A percentile compares a stretch with the other conserved stretches of the same genome.
phyloP scores from a whole-genome alignment of 2,888 invertebrate species.

The Teleiodes luculella region DNA sequence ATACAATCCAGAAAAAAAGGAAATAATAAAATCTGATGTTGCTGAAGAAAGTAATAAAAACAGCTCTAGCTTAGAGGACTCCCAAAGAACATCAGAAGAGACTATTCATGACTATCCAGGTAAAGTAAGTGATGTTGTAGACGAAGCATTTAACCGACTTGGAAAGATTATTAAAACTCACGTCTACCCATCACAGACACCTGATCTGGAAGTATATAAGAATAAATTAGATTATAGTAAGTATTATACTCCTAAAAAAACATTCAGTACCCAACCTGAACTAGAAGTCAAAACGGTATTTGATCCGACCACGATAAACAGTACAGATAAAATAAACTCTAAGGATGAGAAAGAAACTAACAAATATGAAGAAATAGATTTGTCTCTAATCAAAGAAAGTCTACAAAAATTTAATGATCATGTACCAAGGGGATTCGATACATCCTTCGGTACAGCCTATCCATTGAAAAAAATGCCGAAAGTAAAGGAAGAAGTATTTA shows the following conservation, averaged over 20 bases:
- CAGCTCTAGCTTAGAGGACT: neutral
- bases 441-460: slow-evolving; percentile 28
- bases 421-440: neutral
- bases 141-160: slow-evolving; percentile 41
- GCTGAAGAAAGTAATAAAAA: neutral
- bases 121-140: slow-evolving; percentile 29
- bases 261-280: slow-evolving; percentile 18
- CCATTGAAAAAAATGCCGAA: slow-evolving; percentile 24
- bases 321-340: neutral
- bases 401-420: neutral
- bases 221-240: slow-evolving; percentile 34
- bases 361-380: neutral
- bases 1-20: neutral
- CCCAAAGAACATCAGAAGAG: neutral
- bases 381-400: neutral
- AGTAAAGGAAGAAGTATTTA: slow-evolving; percentile 22
- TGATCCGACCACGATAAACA: neutral
- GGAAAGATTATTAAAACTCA: slow-evolving; percentile 43
- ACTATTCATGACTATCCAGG: slow-evolving; percentile 11
- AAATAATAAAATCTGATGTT: neutral
- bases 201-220: slow-evolving; percentile 34
- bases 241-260: slow-evolving; percentile 28
- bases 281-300: slow-evolving; percentile 17
- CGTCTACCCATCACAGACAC: slow-evolving; percentile 42
- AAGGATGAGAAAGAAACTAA: neutral